A percentile compares a stretch with the other conserved stretches of the same genome.
These are phyloP conservation scores for Cremastinae sp. DNA, from an alignment of 2,888 invertebrate genomes.

Conservation along the genomic window DNA sequence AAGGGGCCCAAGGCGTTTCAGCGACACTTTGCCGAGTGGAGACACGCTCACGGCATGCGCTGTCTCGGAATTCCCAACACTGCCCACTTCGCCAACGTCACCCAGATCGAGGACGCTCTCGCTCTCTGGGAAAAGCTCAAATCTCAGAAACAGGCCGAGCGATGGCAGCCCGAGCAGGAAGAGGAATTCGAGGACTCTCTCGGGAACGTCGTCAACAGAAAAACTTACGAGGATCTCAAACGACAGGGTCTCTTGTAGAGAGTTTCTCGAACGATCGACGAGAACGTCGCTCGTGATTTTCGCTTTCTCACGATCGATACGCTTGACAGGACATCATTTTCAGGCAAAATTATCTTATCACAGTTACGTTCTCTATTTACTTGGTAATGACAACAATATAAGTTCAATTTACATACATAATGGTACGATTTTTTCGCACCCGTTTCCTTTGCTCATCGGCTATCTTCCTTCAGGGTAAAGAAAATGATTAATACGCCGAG, in stretches of 20 bases:
- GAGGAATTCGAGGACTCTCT: slow-evolving; percentile 99
- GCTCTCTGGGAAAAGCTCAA: slow-evolving; percentile 99
- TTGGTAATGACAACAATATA: slow-evolving; percentile 50
- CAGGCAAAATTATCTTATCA: slow-evolving; percentile 57
- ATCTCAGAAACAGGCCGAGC: slow-evolving; percentile 95
- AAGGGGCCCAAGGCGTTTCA: slow-evolving; percentile 99
- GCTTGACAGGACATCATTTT: slow-evolving; percentile 29
- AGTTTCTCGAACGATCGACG: neutral
- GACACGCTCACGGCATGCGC: slow-evolving; percentile 96
- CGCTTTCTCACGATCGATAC: too few relatives aligned
- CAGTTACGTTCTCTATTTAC: slow-evolving; percentile 61
- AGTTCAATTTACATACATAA: slow-evolving; percentile 38
- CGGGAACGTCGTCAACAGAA: slow-evolving; percentile 99
- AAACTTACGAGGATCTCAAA: slow-evolving; percentile 99
- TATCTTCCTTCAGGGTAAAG: neutral
- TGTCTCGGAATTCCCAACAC: slow-evolving; percentile 99
- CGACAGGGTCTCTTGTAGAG: slow-evolving; percentile 95
- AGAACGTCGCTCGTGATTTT: too few relatives aligned
- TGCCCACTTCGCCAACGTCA: slow-evolving; percentile 99
- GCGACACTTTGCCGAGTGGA: slow-evolving; percentile 97
- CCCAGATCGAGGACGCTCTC: slow-evolving; percentile 98
- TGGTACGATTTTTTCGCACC: slow-evolving; percentile 15
- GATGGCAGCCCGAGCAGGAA: slow-evolving; percentile 98
- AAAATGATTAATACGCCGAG: slow-evolving; percentile 12
- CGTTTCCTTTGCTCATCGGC: slow-evolving; percentile 10